Evolutionary conservation across 2,888 invertebrate species (phyloP).

Genomic region (Eupithecia inturbata): DNA sequence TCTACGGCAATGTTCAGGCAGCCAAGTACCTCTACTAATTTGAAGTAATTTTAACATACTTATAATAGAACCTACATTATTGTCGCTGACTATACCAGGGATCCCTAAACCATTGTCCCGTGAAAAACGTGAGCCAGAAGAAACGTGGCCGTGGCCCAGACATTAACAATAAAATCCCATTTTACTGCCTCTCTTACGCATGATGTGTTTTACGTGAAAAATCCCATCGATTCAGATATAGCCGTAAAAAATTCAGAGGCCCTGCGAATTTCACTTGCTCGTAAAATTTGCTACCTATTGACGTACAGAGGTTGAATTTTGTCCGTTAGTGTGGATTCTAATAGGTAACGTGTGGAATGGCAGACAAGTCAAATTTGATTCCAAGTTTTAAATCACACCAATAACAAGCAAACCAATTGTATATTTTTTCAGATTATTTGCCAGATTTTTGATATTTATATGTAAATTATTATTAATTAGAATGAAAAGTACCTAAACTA

Average conservation of each 20-base stretch:
- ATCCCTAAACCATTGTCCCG: slow-evolving; percentile 24
- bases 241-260: slow-evolving; percentile 69
- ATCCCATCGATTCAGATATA: slow-evolving; percentile 57
- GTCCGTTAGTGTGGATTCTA: neutral
- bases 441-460: too few relatives aligned
- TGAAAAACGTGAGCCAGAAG: slow-evolving; percentile 22
- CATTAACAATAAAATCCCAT: slow-evolving; percentile 56
- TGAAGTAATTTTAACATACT: neutral
- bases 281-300: slow-evolving; percentile 59
- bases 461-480: too few relatives aligned
- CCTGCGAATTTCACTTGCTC: slow-evolving; percentile 47
- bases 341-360: neutral
- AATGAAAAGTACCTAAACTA: too few relatives aligned
- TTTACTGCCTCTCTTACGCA: slow-evolving; percentile 53
- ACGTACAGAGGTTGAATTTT: neutral
- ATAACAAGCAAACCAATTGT: too few relatives aligned
- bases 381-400: too few relatives aligned
- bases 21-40: neutral
- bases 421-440: too few relatives aligned
- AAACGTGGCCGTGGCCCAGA: slow-evolving; percentile 26
- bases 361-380: too few relatives aligned
- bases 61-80: neutral
- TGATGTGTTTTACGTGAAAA: slow-evolving; percentile 59
- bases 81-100: neutral
- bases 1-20: too few relatives aligned